Evolutionary conservation across 2,888 invertebrate genomes (phyloP), one percentile per base, ranked within the genome.

Genomic region (Drosophila meridiana): DNA sequence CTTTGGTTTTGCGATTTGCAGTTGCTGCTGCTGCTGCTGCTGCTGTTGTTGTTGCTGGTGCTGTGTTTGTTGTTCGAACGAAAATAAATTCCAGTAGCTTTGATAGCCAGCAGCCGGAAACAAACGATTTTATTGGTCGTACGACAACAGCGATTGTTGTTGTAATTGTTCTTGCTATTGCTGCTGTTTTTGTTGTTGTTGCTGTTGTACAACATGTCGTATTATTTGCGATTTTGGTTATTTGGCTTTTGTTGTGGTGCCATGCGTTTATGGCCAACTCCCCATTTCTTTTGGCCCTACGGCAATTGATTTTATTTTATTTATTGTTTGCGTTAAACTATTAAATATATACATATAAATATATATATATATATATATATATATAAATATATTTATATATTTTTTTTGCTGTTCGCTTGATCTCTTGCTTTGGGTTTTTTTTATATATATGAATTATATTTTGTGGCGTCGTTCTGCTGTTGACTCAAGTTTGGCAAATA

Each of bases 251-350:
- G 79, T 88, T 88, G 73, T 65, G 42, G 34, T 34, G 42, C 34
- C 45, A 64, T 76, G 76, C 71, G 64, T 63, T 76, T 76, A 72
- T 66, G 57, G 75, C 42, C 67, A 66, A 63, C 67, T 69, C 43
- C 70, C 48, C 58, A 62, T 67, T 82, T 77, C 72, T 66, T 80
- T 55, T 42, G 47, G 52, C 66, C 62, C 60, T 58, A 70, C 67
- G 56, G 74, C 84, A 87, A 91, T 89, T 89, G 87, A 85, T 90
- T 91, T 86, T 80, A 76, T 81, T 89, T 89, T 90, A 91, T 91
- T 90, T 90, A 90, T 89, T 83, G 87, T 86, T 83, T 89, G 87
- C 91, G 83, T 89, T 83, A 82, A 89, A 89, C 90, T 91, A 91
- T 91, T 91, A 91, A 91, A 87, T 91, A 87, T 87, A 76, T 80